Conservation (phyloP, 2,113 vertebrate species). For the Brienomyrus brachyistius region DNA sequence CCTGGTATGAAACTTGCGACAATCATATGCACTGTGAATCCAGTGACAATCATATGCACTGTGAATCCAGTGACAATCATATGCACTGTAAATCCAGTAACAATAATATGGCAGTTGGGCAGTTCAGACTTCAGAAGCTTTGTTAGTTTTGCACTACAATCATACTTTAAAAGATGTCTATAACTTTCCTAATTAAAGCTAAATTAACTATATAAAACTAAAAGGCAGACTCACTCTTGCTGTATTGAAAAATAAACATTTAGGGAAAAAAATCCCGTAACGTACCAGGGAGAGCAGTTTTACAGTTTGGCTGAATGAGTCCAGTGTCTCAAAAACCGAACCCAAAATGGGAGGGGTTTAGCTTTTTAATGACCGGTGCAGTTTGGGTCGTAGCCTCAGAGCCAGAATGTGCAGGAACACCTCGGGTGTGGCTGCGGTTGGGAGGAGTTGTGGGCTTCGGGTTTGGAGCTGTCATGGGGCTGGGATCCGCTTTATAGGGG, state of each 20-base stretch:
- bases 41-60: not conserved
- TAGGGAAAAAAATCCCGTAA: not conserved
- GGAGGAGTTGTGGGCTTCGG: not conserved
- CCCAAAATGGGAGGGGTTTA: not conserved
- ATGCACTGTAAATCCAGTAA: not conserved
- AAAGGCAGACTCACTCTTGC: not conserved
- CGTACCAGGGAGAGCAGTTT: not conserved
- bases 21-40: not conserved
- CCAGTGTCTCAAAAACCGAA: not conserved
- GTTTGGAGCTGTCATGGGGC: not conserved
- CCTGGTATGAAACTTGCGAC: not conserved
- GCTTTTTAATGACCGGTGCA: not conserved
- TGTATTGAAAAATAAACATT: not conserved
- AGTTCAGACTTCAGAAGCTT: not conserved
- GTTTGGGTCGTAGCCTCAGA: not conserved
- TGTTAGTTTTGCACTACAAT: not conserved
- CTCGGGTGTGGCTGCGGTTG: not conserved
- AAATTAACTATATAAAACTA: not conserved
- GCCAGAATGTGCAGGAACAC: not conserved
- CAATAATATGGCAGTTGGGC: not conserved
- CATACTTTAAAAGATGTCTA: not conserved
- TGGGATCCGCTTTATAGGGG: not conserved
- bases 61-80: not conserved
- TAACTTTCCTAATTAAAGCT: not conserved
- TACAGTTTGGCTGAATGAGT: not conserved